These are phyloP conservation scores for Amphipyra berbera DNA, from an alignment of 2,888 invertebrate genomes.

Conservation along the genomic window DNA sequence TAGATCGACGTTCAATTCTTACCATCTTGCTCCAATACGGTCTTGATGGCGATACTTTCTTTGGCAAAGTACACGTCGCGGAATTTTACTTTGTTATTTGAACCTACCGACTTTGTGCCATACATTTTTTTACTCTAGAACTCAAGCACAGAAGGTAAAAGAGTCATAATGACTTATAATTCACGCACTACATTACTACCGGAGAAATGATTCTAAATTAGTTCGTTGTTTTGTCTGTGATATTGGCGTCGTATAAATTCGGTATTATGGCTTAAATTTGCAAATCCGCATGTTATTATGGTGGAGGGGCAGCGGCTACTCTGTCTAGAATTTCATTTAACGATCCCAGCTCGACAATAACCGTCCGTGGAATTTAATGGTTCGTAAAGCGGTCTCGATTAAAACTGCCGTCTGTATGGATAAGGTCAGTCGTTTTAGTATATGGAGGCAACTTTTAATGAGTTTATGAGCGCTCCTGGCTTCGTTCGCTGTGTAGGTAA, in stretches of 20 bases:
- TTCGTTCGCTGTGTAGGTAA: slow-evolving; percentile 60
- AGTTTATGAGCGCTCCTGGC: slow-evolving; percentile 81
- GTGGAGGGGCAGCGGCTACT: slow-evolving; percentile 61
- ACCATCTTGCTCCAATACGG: slow-evolving; percentile 54
- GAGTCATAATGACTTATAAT: slow-evolving; percentile 11
- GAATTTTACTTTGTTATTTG: slow-evolving; percentile 29
- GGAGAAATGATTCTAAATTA: slow-evolving; percentile 11
- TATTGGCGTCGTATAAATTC: slow-evolving; percentile 40
- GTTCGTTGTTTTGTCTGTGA: slow-evolving; percentile 16
- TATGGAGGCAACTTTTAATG: slow-evolving; percentile 86
- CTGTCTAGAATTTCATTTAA: slow-evolving; percentile 82
- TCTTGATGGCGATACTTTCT: slow-evolving; percentile 56
- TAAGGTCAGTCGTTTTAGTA: slow-evolving; percentile 82
- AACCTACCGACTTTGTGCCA: background rate
- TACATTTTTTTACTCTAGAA: slow-evolving; percentile 4
- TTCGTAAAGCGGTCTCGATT: slow-evolving; percentile 85
- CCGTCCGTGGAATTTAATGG: slow-evolving; percentile 84
- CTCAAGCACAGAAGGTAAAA: background rate
- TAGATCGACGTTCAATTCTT: slow-evolving; percentile 57
- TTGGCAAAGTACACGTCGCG: slow-evolving; percentile 25
- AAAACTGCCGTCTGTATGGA: slow-evolving; percentile 85
- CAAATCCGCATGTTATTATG: slow-evolving; percentile 67
- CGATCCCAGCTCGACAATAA: slow-evolving; percentile 85
- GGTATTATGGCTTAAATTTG: slow-evolving; percentile 57
- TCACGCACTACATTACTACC: background rate